Percentiles rank a stretch among this genome's conserved stretches.
Evolutionary conservation across 2,113 vertebrate genomes (phyloP).

Genomic region (Vireo altiloquus): DNA sequence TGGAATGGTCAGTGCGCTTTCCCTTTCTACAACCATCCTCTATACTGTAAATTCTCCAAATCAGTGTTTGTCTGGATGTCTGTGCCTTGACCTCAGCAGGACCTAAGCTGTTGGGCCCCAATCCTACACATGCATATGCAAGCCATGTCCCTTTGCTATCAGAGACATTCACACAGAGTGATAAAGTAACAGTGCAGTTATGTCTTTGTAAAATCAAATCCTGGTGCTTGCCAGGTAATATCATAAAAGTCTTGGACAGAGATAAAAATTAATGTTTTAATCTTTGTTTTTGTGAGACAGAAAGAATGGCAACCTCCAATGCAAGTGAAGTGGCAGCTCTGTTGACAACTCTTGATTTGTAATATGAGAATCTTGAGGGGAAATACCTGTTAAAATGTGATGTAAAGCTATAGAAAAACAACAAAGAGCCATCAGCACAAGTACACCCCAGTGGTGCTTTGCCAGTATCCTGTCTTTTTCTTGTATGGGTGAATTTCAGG

Average conservation of each 20-base stretch:
- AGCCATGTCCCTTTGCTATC: neutral
- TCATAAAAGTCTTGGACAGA: neutral
- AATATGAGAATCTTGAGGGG: neutral
- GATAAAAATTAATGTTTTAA: neutral
- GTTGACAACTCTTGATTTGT: neutral
- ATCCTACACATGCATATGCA: neutral
- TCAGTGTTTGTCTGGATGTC: conserved; percentile 31
- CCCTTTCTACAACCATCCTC: conserved; percentile 44
- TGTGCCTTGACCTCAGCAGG: conserved; percentile 32
- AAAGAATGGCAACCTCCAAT: neutral
- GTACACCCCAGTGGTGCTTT: conserved; percentile 17
- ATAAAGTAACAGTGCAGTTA: neutral
- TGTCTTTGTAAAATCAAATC: neutral
- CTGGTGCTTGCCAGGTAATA: neutral
- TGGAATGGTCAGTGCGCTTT: conserved; percentile 53
- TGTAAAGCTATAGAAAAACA: neutral
- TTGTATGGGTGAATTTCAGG: conserved; percentile 18
- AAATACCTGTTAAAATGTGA: conserved; percentile 19
- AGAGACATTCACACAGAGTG: neutral
- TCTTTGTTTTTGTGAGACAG: neutral
- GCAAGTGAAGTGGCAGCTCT: neutral
- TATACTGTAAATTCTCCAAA: conserved; percentile 60
- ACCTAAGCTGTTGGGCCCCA: conserved; percentile 18
- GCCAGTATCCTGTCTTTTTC: conserved; percentile 42
- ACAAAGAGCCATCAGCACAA: conserved; percentile 8